A percentile compares a stretch with the other conserved stretches of the same genome.
Conservation (phyloP, 2,888 invertebrate species). For the Scrobipalpa atriplicella region DNA sequence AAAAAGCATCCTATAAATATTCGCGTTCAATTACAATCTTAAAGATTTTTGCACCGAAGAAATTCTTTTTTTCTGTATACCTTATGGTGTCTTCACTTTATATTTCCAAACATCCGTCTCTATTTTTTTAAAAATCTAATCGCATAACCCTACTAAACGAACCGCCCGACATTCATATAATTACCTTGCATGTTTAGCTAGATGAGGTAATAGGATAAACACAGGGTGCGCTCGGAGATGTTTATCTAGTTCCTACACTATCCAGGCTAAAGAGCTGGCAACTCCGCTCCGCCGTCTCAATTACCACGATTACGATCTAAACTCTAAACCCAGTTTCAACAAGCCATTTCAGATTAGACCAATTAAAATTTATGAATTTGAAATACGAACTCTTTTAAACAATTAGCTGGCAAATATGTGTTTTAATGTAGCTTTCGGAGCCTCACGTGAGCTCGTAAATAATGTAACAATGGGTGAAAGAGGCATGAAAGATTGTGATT, state of each 20-base stretch:
- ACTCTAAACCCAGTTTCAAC: conserved; percentile 21
- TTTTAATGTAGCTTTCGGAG: background rate
- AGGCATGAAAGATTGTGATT: background rate
- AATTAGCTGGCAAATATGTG: conserved; percentile 18
- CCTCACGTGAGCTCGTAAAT: conserved; percentile 6
- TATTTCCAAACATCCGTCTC: background rate
- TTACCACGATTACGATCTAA: conserved; percentile 13
- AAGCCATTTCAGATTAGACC: conserved; percentile 6
- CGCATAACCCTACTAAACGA: conserved; percentile 23
- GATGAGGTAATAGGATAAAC: conserved; percentile 31
- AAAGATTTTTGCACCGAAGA: too few relatives aligned
- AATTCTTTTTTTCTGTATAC: too few relatives aligned
- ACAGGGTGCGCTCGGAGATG: conserved; percentile 16
- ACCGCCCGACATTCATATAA: conserved; percentile 26
- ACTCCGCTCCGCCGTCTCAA: conserved; percentile 14
- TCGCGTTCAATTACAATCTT: too few relatives aligned
- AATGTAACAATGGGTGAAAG: conserved; percentile 10
- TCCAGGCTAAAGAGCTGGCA: conserved; percentile 9
- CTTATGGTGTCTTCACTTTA: background rate
- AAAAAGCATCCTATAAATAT: too few relatives aligned
- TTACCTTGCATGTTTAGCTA: conserved; percentile 28
- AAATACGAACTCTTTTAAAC: conserved; percentile 12
- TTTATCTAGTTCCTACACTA: conserved; percentile 24
- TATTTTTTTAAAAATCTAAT: background rate
- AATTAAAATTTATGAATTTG: conserved; percentile 22